phyloP scores from a whole-genome alignment of 1,140 invertebrate species.

The Notospermus geniculatus region DNA sequence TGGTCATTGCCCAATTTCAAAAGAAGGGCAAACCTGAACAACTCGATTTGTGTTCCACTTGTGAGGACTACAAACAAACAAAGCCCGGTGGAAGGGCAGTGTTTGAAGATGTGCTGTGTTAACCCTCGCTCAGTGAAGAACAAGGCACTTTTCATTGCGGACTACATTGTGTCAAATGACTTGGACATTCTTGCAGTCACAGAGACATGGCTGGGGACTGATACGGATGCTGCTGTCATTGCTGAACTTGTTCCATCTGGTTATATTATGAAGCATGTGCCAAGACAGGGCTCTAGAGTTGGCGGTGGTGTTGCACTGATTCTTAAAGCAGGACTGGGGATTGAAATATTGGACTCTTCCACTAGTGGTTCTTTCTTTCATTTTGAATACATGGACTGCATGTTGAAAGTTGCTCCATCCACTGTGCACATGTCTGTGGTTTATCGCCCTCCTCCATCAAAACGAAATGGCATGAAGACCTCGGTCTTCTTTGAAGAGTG shows the following conservation, averaged over 20 bases:
- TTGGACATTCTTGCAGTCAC: neutral
- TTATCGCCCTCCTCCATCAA: neutral
- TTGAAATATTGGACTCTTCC: neutral
- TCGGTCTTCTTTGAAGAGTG: neutral
- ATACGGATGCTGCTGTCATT: neutral
- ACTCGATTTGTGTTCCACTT: no score
- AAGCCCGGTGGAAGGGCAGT: no score
- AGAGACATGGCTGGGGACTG: no score
- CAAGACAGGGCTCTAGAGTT: neutral
- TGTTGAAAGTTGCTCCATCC: neutral
- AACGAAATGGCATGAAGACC: neutral
- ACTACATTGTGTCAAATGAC: neutral
- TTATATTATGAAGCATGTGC: neutral
- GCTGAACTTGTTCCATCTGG: neutral
- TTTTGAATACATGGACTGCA: neutral
- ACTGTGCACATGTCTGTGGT: neutral
- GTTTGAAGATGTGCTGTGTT: conserved; percentile 1
- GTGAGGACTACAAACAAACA: no score
- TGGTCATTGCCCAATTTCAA: no score
- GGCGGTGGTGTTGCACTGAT: neutral
- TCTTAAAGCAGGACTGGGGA: neutral
- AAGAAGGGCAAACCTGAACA: no score
- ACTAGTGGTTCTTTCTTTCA: neutral
- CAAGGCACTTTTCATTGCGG: neutral
- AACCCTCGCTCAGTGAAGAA: neutral